Conservation (phyloP, 2,797 vertebrate genomes). For the Cyclura pinguis region DNA sequence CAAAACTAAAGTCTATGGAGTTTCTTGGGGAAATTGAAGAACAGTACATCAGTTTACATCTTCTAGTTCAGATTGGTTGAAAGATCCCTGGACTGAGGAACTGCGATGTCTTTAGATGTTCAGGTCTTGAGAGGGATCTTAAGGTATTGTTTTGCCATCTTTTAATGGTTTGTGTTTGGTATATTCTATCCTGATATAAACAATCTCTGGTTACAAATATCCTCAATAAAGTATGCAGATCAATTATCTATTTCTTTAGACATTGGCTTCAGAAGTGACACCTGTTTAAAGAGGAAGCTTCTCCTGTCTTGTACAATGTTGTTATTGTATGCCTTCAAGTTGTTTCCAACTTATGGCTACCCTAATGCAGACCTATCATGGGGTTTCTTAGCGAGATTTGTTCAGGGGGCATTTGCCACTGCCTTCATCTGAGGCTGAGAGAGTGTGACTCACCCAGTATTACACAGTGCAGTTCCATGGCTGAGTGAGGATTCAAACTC, state of each 20-base stretch:
- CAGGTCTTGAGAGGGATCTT: neutral
- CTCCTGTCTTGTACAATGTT: neutral
- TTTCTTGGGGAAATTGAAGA: neutral
- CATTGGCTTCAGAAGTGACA: neutral
- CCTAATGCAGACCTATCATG: too few species aligned
- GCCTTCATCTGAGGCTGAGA: too few species aligned
- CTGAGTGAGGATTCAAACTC: too few species aligned
- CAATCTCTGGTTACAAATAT: neutral
- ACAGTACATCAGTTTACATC: neutral
- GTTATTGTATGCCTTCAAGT: too few species aligned
- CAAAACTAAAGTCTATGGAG: neutral
- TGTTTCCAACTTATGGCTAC: too few species aligned
- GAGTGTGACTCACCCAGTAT: too few species aligned
- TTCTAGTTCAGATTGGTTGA: neutral
- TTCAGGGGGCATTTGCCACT: too few species aligned
- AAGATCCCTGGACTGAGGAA: neutral
- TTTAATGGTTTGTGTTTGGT: neutral
- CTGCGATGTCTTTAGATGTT: neutral
- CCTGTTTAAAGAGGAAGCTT: neutral
- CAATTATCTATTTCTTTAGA: neutral
- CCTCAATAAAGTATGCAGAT: neutral
- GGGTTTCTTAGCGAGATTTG: too few species aligned
- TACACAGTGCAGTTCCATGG: too few species aligned
- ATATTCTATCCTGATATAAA: neutral
- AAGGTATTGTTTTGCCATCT: neutral